These are phyloP conservation scores for Alca torda DNA, from an alignment of 2,797 vertebrate genomes.

Conservation along the genomic window DNA sequence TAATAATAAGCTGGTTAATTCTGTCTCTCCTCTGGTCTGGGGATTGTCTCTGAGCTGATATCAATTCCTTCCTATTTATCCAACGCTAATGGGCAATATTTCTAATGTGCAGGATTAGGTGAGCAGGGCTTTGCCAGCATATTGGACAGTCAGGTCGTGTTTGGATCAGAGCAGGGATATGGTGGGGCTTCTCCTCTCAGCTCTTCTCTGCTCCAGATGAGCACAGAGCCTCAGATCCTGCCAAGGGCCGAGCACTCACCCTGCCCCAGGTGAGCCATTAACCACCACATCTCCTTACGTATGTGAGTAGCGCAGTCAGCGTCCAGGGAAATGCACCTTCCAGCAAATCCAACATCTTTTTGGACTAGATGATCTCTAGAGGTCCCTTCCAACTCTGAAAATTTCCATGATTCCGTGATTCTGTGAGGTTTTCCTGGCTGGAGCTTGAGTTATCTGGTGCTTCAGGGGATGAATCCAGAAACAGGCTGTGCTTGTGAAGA, in stretches of 20 bases:
- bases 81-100: not conserved
- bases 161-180: not conserved
- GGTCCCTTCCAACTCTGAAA: too few species aligned
- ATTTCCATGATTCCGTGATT: not conserved
- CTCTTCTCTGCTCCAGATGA: not conserved
- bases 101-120: not conserved
- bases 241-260: not conserved
- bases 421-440: not conserved
- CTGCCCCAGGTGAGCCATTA: not conserved
- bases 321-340: not conserved
- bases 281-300: not conserved
- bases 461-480: not conserved
- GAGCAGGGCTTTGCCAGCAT: not conserved
- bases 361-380: too few species aligned
- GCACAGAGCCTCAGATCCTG: not conserved
- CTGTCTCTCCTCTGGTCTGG: not conserved
- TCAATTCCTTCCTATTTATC: not conserved
- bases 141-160: not conserved
- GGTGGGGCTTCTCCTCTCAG: not conserved
- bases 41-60: not conserved
- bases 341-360: not conserved
- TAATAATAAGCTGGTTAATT: slow-evolving; percentile 54
- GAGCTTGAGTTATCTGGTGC: not conserved
- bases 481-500: not conserved
- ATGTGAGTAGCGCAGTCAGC: not conserved